Evolutionary conservation across 2,113 vertebrate species (phyloP).

Genomic region (Chlorodrepanis virens): DNA sequence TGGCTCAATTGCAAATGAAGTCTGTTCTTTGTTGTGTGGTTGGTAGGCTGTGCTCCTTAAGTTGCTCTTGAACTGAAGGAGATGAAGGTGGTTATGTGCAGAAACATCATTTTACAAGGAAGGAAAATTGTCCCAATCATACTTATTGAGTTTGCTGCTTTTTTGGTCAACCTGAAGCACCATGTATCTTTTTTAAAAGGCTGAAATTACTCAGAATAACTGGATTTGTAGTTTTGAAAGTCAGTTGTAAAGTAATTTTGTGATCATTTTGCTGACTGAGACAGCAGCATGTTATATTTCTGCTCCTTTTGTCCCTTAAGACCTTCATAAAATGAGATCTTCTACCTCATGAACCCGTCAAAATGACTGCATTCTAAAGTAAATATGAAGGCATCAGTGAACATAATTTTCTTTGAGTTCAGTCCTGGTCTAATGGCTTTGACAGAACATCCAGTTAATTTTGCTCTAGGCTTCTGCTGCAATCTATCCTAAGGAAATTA

Average conservation of each 20-base stretch:
- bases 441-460: slow-evolving; percentile 58
- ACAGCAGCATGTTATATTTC: slow-evolving; percentile 39
- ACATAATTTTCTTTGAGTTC: slow-evolving; percentile 56
- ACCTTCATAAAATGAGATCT: slow-evolving; percentile 63
- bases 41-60: neutral
- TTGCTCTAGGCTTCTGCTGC: slow-evolving; percentile 23
- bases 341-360: slow-evolving; percentile 52
- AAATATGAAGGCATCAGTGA: slow-evolving; percentile 53
- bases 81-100: neutral
- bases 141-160: slow-evolving; percentile 3
- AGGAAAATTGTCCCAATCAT: slow-evolving; percentile 28
- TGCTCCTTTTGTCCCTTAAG: slow-evolving; percentile 37
- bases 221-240: slow-evolving; percentile 55
- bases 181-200: slow-evolving; percentile 29
- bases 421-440: slow-evolving; percentile 34
- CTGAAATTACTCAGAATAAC: slow-evolving; percentile 57
- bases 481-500: slow-evolving; percentile 57
- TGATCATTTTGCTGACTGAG: slow-evolving; percentile 58
- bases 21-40: neutral
- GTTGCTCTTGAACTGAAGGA: neutral
- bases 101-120: slow-evolving; percentile 22
- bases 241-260: slow-evolving; percentile 56
- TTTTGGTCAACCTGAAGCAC: slow-evolving; percentile 27
- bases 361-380: slow-evolving; percentile 56
- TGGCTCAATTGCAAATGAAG: neutral